Base-by-base conservation (phyloP, 2,113 vertebrate genomes). In the Tretioscincus oriximinensis region DNA sequence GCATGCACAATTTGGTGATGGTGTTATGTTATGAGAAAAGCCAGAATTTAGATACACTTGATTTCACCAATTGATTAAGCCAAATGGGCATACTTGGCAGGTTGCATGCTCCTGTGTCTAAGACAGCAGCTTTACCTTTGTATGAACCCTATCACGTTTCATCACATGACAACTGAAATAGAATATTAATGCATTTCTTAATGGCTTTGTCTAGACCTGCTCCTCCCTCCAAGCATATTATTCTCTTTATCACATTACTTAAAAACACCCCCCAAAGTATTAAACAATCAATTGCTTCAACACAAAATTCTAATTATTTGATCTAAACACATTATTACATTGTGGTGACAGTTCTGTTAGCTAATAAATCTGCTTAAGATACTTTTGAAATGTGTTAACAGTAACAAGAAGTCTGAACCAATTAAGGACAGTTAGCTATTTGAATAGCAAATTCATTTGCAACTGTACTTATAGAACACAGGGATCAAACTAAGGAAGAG, bases 1-100 rank as follows among this genome's bases (percentile, higher is more conserved):
- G 92, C 92, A 92, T 88, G 88, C 88, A 91, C 74, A 81, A 31
- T 88, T 86, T 80, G 64, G 76, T 72, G 80, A 85, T 60, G 77
- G 85, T 88, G 90, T 94, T 94, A 92, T 87, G 91, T 95, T 91
- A 92, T 91, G 90, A 85, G 83, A 87, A 93, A 92, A 93, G 88
- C 85, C 89, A 90, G 91, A 87, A 85, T 92, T 86, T 89, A 87
- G 87, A 87, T 90, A 51, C 79, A 87, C 72, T 93, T 85, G 89
- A 88, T 88, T 91, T 76, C 84, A 92, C 75, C 80, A 89, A 90
- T 54, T 72, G 81, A 90, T 79, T 88, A 92, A 85, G 90, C 87
- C 90, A 93, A 90, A 89, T 91, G 92, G 88, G 92, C 90, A 90
- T 76, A 88, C 89, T 91, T 92, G 88, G 88, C 87, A 93, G 92